Percentiles rank a stretch among this genome's conserved stretches.
Evolutionary conservation across 2,113 vertebrate genomes (phyloP).

Genomic region (Melanotaenia duboulayi): DNA sequence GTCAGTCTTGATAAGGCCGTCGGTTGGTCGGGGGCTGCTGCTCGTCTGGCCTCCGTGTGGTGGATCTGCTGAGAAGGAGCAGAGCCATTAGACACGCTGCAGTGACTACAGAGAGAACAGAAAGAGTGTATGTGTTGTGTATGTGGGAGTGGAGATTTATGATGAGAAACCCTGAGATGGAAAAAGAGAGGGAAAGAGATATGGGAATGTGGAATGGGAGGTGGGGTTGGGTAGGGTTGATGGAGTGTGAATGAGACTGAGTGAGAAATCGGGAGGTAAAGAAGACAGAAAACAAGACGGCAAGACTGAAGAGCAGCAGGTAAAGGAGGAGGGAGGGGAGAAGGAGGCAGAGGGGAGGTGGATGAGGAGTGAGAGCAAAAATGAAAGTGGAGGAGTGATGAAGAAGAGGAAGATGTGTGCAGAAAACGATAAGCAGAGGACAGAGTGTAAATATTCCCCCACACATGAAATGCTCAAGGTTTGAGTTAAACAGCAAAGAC

Average conservation of each 20-base stretch:
- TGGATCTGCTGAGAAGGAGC: constrained; percentile 70
- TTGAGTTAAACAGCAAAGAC: neutral
- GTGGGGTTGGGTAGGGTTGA: constrained; percentile 7
- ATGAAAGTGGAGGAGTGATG: neutral
- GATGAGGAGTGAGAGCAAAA: neutral
- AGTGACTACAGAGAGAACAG: constrained; percentile 63
- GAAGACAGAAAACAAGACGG: constrained; percentile 28
- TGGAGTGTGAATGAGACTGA: constrained; percentile 30
- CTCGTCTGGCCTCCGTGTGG: constrained; percentile 55
- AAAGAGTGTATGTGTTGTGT: neutral
- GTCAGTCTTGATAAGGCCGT: constrained; percentile 68
- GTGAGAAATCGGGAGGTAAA: constrained; percentile 16
- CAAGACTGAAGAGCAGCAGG: constrained; percentile 24
- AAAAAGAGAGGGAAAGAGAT: constrained; percentile 20
- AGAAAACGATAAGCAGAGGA: constrained; percentile 20
- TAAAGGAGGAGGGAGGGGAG: constrained; percentile 2
- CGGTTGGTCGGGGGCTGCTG: constrained; percentile 46
- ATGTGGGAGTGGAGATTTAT: constrained; percentile 26
- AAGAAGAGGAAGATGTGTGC: neutral
- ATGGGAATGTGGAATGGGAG: constrained; percentile 12
- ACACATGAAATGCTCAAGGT: neutral
- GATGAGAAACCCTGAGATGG: constrained; percentile 26
- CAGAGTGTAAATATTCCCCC: constrained; percentile 20
- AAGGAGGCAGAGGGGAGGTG: neutral
- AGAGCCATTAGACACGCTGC: constrained; percentile 75